These are phyloP conservation scores for Sclerurus mexicanus DNA, from an alignment of 2,113 vertebrate genomes.

Conservation along the genomic window DNA sequence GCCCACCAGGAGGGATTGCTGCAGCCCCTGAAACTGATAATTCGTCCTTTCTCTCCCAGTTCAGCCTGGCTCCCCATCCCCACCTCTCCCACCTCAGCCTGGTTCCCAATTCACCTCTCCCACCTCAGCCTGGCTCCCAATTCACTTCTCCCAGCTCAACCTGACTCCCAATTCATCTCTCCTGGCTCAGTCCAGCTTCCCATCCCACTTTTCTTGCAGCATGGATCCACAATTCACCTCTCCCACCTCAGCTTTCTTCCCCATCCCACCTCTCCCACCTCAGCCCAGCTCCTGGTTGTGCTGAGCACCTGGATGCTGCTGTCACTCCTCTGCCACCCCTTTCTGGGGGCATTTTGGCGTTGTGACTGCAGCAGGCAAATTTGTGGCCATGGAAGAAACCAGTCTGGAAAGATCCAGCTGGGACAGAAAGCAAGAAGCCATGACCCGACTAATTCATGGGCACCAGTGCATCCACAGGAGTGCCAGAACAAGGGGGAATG, in stretches of 20 bases:
- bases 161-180: background rate
- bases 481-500: background rate
- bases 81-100: background rate
- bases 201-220: background rate
- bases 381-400: background rate
- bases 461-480: background rate
- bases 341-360: background rate
- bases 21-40: background rate
- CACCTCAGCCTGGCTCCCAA: background rate
- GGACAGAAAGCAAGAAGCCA: background rate
- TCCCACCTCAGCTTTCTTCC: rapidly evolving
- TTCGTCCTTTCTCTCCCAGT: rapidly evolving
- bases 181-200: background rate
- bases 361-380: background rate
- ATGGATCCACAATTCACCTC: background rate
- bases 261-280: background rate
- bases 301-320: background rate
- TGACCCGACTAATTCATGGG: background rate
- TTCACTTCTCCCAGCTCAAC: background rate
- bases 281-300: background rate
- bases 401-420: background rate
- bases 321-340: background rate
- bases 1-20: rapidly evolving
- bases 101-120: background rate
- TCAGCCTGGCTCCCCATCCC: background rate